These are phyloP conservation scores for Lycocerus yunnanus DNA, from an alignment of 2,888 invertebrate genomes.

Conservation along the genomic window DNA sequence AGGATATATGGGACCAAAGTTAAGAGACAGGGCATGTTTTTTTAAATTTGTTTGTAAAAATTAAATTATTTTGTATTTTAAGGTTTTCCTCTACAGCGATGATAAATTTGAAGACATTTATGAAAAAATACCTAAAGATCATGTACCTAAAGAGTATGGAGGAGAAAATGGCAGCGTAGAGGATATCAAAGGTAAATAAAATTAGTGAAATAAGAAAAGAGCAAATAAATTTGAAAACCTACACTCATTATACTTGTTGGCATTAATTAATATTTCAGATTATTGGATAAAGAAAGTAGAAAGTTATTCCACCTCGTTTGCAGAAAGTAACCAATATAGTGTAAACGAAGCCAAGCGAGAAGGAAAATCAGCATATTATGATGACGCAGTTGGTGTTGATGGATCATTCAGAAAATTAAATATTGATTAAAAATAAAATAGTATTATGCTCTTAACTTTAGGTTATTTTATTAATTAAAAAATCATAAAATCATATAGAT, in stretches of 20 bases:
- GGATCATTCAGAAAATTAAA: neutral
- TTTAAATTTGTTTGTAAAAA: too few relatives aligned
- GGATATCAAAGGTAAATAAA: neutral
- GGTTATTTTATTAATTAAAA: too few relatives aligned
- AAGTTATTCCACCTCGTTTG: neutral
- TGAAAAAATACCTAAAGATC: neutral
- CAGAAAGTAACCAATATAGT: neutral
- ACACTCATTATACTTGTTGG: too few relatives aligned
- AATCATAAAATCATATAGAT: too few relatives aligned
- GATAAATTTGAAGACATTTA: neutral
- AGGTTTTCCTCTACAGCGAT: neutral
- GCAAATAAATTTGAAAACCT: too few relatives aligned
- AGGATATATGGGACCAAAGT: neutral
- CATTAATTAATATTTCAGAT: neutral
- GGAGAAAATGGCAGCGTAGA: neutral
- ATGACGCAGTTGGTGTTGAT: neutral
- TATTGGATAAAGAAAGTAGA: neutral
- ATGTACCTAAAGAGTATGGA: neutral
- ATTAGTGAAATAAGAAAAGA: too few relatives aligned
- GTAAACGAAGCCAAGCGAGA: neutral
- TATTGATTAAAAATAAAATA: neutral
- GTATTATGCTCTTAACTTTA: too few relatives aligned
- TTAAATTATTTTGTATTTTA: neutral
- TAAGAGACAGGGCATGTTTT: neutral
- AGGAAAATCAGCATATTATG: neutral